A percentile compares a stretch with the other conserved stretches of the same genome.
These are phyloP conservation scores for Psammodynastes pulverulentus DNA, from an alignment of 2,113 vertebrate genomes.

Conservation along the genomic window DNA sequence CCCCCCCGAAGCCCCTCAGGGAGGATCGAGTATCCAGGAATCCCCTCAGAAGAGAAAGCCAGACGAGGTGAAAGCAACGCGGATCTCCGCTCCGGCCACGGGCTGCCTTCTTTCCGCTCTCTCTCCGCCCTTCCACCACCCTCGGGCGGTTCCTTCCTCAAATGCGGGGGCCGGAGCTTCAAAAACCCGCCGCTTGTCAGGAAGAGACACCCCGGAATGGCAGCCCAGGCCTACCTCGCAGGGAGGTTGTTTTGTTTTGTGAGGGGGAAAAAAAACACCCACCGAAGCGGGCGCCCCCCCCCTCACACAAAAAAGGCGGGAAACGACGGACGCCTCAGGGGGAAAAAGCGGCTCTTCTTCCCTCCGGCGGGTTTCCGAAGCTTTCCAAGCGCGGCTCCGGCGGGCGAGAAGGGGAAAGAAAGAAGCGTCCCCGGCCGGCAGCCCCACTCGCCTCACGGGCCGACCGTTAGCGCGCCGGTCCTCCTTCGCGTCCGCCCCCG, in stretches of 20 bases:
- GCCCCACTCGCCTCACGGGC: not conserved
- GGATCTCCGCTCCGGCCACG: too few species aligned
- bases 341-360: not conserved
- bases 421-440: too few species aligned
- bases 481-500: not conserved
- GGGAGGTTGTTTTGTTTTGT: not conserved
- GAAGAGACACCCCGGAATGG: too few species aligned
- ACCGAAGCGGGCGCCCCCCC: too few species aligned
- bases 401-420: rapidly evolving
- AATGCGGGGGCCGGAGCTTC: too few species aligned
- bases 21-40: too few species aligned
- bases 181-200: too few species aligned
- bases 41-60: too few species aligned
- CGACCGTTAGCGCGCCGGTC: not conserved
- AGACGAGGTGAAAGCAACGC: too few species aligned
- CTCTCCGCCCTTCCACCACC: too few species aligned
- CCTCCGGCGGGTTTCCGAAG: not conserved
- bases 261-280: too few species aligned
- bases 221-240: not conserved
- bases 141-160: not conserved
- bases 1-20: not conserved
- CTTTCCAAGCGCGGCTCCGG: not conserved
- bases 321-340: not conserved
- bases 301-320: not conserved
- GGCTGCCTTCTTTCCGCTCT: too few species aligned